Evolutionary conservation across 2,113 vertebrate genomes (phyloP), one percentile per base, ranked within the genome.

Genomic region (Mastomys natalensis): DNA sequence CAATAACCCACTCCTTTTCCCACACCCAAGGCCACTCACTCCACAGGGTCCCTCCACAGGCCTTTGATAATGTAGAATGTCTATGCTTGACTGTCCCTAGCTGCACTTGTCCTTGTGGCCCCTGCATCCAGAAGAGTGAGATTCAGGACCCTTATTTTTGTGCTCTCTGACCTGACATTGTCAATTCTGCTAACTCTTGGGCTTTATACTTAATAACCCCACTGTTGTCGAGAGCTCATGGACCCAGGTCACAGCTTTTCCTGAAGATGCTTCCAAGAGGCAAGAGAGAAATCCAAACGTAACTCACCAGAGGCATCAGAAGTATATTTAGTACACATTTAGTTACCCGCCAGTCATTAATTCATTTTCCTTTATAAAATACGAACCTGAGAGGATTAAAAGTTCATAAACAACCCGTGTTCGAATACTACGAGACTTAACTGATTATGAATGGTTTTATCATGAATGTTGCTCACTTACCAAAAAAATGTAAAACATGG

Each of bases 101-200:
- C 53, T 4, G 13, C 13, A 1, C 7, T 9, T 1, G 2, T 34
- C 4, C 15, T 72, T 34, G 13, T 7, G 2, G 0, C 2, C 40
- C 4, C 17, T 1, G 4, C 8, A 40, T 21, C 51, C 2, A 40
- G 89, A 82, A 48, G 15, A 3, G 34, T 37, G 13, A 40, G 60
- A 29, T 10, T 11, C 58, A 13, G 82, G 0, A 29, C 2, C 29
- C 72, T 81, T 1, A 9, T 7, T 81, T 81, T 31, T 2, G 1
- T 37, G 10, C 2, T 1, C 0, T 7, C 72, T 17, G 60, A 68
- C 26, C 51, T 60, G 34, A 60, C 76, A 60, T 9, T 2, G 3
- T 81, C n/a, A 64, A 9, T 51, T 37, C 66, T 43, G 31, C 58
- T 5, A 1, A 8, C 60, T 60, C 76, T 68, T 3, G 1, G 40